Evolutionary conservation across 2,888 invertebrate species (phyloP).

Genomic region (Himalopsyche japonica): DNA sequence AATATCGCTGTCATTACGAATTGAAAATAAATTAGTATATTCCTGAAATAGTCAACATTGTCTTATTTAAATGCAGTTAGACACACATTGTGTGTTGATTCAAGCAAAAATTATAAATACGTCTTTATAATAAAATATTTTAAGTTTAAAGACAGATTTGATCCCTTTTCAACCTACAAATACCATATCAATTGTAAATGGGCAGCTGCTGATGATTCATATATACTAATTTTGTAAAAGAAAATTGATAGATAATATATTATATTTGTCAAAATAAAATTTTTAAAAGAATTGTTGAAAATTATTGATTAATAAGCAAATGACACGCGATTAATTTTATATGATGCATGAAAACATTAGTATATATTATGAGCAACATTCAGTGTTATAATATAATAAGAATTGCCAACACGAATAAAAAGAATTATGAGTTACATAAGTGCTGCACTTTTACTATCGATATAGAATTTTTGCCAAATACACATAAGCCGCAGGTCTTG

Average conservation of each 20-base stretch:
- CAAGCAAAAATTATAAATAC: not conserved
- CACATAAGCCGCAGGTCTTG: not conserved
- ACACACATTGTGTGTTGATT: not conserved
- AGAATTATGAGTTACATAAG: not conserved
- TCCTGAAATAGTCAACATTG: not conserved
- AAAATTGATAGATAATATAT: too few species aligned
- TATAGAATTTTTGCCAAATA: not conserved
- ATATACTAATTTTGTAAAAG: not conserved
- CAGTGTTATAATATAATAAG: too few species aligned
- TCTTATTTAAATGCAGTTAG: not conserved
- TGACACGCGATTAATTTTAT: too few species aligned
- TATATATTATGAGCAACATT: too few species aligned
- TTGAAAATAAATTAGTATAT: not conserved
- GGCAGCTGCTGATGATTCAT: not conserved
- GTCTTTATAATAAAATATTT: not conserved
- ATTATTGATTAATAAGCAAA: too few species aligned
- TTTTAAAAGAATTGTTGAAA: too few species aligned
- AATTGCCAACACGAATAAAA: too few species aligned
- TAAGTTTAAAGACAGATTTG: constrained; percentile 1
- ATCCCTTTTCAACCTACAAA: not conserved
- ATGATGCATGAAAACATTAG: too few species aligned
- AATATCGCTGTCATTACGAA: not conserved
- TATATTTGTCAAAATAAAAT: too few species aligned
- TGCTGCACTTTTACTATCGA: not conserved
- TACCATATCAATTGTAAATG: not conserved